phyloP scores from a whole-genome alignment of 2,797 vertebrate species.

The Melopsittacus undulatus region DNA sequence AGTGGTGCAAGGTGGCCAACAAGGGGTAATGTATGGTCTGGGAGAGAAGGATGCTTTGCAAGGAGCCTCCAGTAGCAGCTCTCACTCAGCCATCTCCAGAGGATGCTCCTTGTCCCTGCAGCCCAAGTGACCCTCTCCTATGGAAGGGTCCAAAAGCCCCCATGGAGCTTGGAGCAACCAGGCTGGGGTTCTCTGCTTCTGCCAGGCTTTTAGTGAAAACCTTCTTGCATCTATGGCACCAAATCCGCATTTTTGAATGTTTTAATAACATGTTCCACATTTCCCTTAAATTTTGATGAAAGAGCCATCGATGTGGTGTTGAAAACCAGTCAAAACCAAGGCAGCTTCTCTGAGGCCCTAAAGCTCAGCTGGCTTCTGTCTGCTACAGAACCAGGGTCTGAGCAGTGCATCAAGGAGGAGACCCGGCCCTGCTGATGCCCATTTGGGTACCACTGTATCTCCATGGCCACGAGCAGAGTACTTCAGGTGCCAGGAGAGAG shows the following conservation, averaged over 20 bases:
- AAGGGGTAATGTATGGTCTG: background rate
- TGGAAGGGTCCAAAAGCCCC: background rate
- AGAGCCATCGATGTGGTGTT: accelerated
- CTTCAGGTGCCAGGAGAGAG: background rate
- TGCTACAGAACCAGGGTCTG: background rate
- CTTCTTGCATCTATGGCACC: background rate
- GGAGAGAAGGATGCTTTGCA: background rate
- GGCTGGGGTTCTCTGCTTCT: background rate
- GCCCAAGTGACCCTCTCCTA: background rate
- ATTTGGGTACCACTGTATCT: background rate
- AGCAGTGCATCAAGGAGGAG: background rate
- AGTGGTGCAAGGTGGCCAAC: background rate
- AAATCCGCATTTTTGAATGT: background rate
- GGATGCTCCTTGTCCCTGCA: background rate
- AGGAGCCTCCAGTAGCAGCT: background rate
- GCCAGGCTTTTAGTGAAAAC: background rate
- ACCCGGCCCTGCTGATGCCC: background rate
- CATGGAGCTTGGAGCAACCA: background rate
- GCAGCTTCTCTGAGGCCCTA: background rate
- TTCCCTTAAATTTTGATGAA: background rate
- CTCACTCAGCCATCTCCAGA: background rate
- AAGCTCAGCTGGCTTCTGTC: background rate
- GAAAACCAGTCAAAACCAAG: background rate
- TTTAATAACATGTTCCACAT: background rate
- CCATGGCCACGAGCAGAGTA: background rate